phyloP scores from a whole-genome alignment of 2,888 invertebrate genomes.

The Patella depressa region DNA sequence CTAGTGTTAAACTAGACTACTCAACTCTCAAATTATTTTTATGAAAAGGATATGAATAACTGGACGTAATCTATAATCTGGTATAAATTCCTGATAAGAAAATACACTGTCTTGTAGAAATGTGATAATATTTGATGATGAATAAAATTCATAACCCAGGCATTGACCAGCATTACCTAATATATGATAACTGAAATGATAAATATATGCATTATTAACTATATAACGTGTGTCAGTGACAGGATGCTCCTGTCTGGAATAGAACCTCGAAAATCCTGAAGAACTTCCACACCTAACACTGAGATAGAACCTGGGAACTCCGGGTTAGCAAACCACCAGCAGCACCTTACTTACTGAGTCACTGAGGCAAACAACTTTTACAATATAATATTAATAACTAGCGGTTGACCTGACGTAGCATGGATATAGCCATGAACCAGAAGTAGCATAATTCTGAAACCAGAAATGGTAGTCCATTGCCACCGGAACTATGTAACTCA shows the following conservation, averaged over 20 bases:
- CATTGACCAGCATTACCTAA: slow-evolving; percentile 84
- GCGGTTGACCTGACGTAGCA: no score
- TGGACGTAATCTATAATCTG: slow-evolving; percentile 87
- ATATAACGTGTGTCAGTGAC: neutral
- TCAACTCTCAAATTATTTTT: no score
- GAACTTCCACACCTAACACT: no score
- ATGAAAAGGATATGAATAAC: slow-evolving; percentile 76
- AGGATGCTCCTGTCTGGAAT: neutral
- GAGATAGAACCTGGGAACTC: no score
- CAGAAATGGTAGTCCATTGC: no score
- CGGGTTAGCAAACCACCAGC: no score
- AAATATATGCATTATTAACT: neutral
- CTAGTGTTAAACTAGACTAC: slow-evolving; percentile 14
- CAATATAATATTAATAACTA: no score
- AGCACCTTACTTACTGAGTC: no score
- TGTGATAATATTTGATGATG: slow-evolving; percentile 81
- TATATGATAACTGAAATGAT: slow-evolving; percentile 78
- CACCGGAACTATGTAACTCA: no score
- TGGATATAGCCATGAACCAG: no score
- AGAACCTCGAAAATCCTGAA: neutral
- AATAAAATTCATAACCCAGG: slow-evolving; percentile 89
- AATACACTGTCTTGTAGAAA: slow-evolving; percentile 83
- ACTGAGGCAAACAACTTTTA: no score
- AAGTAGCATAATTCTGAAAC: no score
- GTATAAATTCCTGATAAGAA: slow-evolving; percentile 80